These are phyloP conservation scores for Poeciliopsis paucimaculata DNA, from an alignment of 2,797 vertebrate species.

Conservation along the genomic window DNA sequence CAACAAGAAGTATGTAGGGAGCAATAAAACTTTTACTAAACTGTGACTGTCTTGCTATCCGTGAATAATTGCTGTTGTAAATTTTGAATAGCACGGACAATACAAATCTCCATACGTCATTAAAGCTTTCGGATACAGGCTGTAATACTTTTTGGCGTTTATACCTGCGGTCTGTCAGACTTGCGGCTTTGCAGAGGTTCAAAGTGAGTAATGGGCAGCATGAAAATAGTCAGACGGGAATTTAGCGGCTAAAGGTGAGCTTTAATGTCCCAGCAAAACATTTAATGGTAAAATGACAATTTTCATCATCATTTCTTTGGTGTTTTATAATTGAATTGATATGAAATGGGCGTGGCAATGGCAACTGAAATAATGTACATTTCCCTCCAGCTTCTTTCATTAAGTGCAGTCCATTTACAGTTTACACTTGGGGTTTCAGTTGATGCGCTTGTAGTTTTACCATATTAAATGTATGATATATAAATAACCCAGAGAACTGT, in stretches of 20 bases:
- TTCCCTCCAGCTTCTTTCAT: background rate
- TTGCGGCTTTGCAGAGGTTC: slow-evolving; percentile 32
- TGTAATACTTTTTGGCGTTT: slow-evolving; percentile 72
- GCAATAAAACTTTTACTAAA: slow-evolving; percentile 69
- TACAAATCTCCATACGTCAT: slow-evolving; percentile 76
- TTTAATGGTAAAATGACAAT: background rate
- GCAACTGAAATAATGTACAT: background rate
- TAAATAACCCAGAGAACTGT: background rate
- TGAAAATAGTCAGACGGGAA: slow-evolving; percentile 19
- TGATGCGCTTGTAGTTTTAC: background rate
- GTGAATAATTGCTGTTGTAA: slow-evolving; percentile 79
- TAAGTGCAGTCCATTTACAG: background rate
- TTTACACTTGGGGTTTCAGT: background rate
- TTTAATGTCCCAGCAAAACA: background rate
- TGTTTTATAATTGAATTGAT: slow-evolving; percentile 11
- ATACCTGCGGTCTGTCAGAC: slow-evolving; percentile 46
- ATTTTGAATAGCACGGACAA: slow-evolving; percentile 72
- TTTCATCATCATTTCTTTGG: background rate
- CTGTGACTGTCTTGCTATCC: slow-evolving; percentile 63
- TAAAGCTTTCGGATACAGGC: slow-evolving; percentile 83
- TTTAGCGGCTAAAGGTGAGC: background rate
- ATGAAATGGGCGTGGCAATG: background rate
- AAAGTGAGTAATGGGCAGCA: slow-evolving; percentile 39
- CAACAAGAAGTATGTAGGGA: slow-evolving; percentile 63
- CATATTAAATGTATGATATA: background rate